phyloP scores from a whole-genome alignment of 2,113 vertebrate genomes.

The Cololabis saira region DNA sequence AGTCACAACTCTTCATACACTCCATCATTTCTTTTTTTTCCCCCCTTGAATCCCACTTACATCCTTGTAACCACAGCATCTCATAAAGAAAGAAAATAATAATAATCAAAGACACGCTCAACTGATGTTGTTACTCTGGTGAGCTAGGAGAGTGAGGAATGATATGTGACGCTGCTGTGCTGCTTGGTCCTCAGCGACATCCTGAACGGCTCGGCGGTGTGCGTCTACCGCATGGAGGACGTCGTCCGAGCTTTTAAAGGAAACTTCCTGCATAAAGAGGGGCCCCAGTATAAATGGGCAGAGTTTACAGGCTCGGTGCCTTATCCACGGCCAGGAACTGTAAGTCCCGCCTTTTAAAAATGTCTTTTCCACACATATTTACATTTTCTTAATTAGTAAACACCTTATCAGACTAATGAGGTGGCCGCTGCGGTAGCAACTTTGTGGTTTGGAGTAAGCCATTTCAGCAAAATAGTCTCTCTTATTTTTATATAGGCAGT shows the following conservation, averaged over 20 bases:
- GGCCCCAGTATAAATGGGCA: slow-evolving; percentile 84
- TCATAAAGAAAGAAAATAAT: slow-evolving; percentile 15
- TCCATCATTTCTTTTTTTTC: not conserved
- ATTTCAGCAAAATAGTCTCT: no score
- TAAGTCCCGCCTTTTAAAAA: slow-evolving; percentile 63
- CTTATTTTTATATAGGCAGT: not conserved
- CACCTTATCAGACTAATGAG: no score
- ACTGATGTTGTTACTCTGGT: slow-evolving; percentile 1
- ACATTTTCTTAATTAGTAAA: not conserved
- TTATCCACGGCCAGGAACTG: slow-evolving; percentile 85
- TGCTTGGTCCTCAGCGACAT: slow-evolving; percentile 74
- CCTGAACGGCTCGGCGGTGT: slow-evolving; percentile 84
- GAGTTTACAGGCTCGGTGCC: slow-evolving; percentile 84
- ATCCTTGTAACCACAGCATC: slow-evolving; percentile 5
- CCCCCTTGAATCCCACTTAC: slow-evolving; percentile 6
- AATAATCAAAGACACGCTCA: slow-evolving; percentile 11
- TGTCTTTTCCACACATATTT: not conserved
- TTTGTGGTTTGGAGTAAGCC: no score
- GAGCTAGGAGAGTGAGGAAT: not conserved
- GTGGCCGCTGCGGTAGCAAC: no score
- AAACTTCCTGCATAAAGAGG: slow-evolving; percentile 84
- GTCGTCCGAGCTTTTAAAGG: slow-evolving; percentile 83
- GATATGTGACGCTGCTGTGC: not conserved
- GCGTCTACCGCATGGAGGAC: slow-evolving; percentile 85
- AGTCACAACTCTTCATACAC: slow-evolving; percentile 41